Conservation (phyloP, 2,888 invertebrate species). For the Acanthosepion esculentum region DNA sequence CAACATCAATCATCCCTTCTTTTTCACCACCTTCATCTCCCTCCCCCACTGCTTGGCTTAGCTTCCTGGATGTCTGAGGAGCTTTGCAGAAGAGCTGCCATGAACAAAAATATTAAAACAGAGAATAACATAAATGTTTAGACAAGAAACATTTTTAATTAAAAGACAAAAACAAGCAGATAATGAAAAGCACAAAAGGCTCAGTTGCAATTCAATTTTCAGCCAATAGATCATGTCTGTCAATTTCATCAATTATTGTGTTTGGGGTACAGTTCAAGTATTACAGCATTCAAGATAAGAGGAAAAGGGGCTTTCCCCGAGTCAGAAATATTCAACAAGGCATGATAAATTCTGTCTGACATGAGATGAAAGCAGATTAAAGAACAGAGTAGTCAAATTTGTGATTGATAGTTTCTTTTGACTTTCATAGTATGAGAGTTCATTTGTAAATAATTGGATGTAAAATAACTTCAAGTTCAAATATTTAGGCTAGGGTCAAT, state of each 20-base stretch:
- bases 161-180: not conserved
- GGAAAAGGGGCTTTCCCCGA: not conserved
- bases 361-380: too few relatives aligned
- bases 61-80: conserved; percentile 33
- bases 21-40: not conserved
- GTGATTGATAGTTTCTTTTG: too few relatives aligned
- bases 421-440: too few relatives aligned
- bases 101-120: not conserved
- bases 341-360: not conserved
- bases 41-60: not conserved
- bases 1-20: not conserved
- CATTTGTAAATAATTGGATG: too few relatives aligned
- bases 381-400: too few relatives aligned
- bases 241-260: not conserved
- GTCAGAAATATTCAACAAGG: not conserved
- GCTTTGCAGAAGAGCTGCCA: not conserved
- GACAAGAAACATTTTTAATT: conserved; percentile 20
- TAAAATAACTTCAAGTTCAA: too few relatives aligned
- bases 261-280: not conserved
- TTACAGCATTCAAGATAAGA: not conserved
- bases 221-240: not conserved
- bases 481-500: too few relatives aligned
- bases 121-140: not conserved
- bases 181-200: not conserved
- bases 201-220: not conserved